Evolutionary conservation across 2,797 vertebrate genomes (phyloP).

Genomic region (Anguilla obscura): DNA sequence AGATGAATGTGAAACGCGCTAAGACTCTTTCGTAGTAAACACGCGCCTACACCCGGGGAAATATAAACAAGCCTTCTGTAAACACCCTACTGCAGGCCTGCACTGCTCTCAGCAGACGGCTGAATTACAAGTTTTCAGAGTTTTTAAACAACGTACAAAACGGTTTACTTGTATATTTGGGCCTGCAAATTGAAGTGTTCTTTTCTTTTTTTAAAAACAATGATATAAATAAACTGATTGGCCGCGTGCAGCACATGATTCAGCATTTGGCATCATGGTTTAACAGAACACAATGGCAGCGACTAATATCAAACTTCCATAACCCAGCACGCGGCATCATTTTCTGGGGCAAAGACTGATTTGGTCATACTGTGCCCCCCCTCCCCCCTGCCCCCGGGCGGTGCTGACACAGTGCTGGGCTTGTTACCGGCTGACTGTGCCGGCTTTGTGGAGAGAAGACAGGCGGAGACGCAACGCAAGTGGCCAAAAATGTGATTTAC

Average conservation of each 20-base stretch:
- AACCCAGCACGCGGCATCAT: conserved; percentile 34
- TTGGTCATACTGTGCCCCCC: conserved; percentile 43
- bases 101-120: background rate
- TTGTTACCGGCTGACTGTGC: conserved; percentile 66
- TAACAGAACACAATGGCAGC: background rate
- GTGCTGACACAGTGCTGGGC: conserved; percentile 32
- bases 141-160: background rate
- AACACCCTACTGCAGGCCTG: background rate
- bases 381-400: conserved; percentile 2
- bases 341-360: conserved; percentile 45
- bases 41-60: background rate
- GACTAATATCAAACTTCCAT: background rate
- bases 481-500: conserved; percentile 22
- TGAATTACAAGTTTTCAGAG: background rate
- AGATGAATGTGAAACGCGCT: background rate
- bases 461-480: conserved; percentile 51
- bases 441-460: conserved; percentile 61
- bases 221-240: background rate
- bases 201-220: background rate
- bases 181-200: background rate
- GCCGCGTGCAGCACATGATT: background rate
- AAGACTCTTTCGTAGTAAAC: background rate
- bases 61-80: background rate
- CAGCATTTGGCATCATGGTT: background rate
- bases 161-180: too few species aligned